These are phyloP conservation scores for Avahi laniger DNA, from an alignment of 2,797 vertebrate genomes.

Conservation along the genomic window DNA sequence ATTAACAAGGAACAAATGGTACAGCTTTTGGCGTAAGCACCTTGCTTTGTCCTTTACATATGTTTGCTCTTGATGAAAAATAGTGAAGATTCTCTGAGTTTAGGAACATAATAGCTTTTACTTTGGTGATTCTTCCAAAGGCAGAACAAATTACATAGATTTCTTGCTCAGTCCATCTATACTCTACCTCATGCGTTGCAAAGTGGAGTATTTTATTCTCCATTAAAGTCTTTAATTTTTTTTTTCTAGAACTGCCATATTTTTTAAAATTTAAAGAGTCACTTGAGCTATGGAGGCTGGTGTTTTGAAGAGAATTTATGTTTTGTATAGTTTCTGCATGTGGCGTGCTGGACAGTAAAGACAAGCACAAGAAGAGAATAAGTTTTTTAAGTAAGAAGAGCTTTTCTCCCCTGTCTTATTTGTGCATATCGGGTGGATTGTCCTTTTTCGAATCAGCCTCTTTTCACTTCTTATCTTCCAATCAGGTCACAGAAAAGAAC, in stretches of 20 bases:
- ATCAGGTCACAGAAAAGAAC: conserved; percentile 57
- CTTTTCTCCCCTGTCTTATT: not conserved
- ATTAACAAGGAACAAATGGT: not conserved
- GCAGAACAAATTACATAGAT: not conserved
- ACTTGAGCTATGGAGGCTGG: not conserved
- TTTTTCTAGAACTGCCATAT: not conserved
- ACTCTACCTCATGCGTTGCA: not conserved
- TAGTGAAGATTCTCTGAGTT: not conserved
- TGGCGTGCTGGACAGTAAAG: not conserved
- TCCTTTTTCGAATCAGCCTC: conserved; percentile 58
- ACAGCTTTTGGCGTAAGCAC: not conserved
- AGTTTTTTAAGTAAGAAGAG: not conserved
- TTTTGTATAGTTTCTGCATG: not conserved
- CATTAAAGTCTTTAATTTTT: conserved; percentile 42
- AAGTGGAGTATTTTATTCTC: conserved; percentile 38
- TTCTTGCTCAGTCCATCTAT: conserved; percentile 43
- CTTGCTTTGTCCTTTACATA: conserved; percentile 5
- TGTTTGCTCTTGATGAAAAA: conserved; percentile 56
- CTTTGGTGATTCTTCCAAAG: conserved; percentile 48
- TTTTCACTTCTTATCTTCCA: conserved; percentile 67
- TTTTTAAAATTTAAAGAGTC: not conserved
- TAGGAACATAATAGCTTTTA: conserved; percentile 37
- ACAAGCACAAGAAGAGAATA: not conserved
- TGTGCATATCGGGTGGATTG: not conserved
- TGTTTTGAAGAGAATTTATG: conserved; percentile 25